Base-by-base conservation (phyloP, 2,797 vertebrate genomes). In the Propithecus deckenii region DNA sequence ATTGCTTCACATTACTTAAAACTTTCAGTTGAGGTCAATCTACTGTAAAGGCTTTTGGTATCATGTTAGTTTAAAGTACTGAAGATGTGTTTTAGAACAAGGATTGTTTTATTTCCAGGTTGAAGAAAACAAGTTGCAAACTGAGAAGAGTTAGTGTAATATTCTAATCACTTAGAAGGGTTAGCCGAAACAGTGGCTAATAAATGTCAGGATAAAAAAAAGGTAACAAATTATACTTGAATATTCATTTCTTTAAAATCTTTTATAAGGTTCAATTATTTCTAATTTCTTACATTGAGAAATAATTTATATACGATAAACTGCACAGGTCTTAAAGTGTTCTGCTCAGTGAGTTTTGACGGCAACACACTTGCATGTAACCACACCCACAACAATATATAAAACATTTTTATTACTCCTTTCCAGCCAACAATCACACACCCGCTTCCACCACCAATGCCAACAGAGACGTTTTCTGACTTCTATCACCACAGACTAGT, bases 1-100 rank as follows among this genome's bases (percentile, higher is more conserved):
- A 72, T 55, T 22, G 83, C 35, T 41, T 59, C 10, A 69, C 32
- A 93, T 85, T 78, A 93, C 46, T 76, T 86, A 59, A 52, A 38
- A 63, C 5, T 67, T 50, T 71, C 86, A 92, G 46, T 22, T 69
- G 72, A 88, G 43, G 25, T 91, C 55, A 95, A 46, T 50, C 17
- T 76, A 86, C 67, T 48, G 55, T 13, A 63, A 80, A 92, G 41
- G 35, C n/a, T 90, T 93, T 95, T 67, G 69, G 46, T 89, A 78
- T 41, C 11, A 23, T 41, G 15, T 32, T 85, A 43, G 43, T 75
- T 92, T 61, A 65, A 86, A 90, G 46, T 67, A 46, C 23, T 65
- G 20, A 46, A 72, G 48, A 69, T 25, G n/a, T 90, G 30, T 71
- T 95, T 94, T 75, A 61, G 46, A 83, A 92, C 30, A 84, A 80